Conservation (phyloP, 37 sponge, comb jelly and placozoan genomes). For the Mnemiopsis leidyi region DNA sequence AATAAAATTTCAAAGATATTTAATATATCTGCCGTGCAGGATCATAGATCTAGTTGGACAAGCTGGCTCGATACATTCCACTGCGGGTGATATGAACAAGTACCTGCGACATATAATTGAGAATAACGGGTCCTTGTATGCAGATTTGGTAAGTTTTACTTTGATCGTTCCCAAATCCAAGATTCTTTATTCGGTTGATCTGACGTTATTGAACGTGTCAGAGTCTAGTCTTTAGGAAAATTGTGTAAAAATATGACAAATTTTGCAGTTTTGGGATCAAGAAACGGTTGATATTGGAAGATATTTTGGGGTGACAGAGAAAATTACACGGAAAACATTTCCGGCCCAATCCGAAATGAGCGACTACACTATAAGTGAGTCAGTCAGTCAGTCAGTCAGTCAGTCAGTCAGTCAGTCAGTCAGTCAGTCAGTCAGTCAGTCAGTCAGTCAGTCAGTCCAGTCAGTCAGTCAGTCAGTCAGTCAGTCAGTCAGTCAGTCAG, state of each 20-base stretch:
- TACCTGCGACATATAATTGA: background rate
- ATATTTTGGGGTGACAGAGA: background rate
- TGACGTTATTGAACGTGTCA: no score
- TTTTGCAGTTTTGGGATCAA: background rate
- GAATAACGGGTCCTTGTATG: background rate
- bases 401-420: background rate
- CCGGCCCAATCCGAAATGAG: background rate
- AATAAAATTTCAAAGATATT: no score
- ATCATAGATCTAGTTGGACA: conserved; percentile 48
- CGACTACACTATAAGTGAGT: conserved; percentile 49
- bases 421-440: no score
- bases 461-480: no score
- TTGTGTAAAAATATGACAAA: no score
- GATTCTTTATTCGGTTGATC: background rate
- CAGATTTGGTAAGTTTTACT: background rate
- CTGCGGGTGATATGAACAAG: conserved; percentile 46
- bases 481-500: no score
- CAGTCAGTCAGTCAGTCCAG: no score
- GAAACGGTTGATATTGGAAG: background rate
- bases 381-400: background rate
- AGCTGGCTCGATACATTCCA: conserved; percentile 31
- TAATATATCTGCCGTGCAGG: no score
- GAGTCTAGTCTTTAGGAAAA: no score
- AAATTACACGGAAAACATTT: background rate
- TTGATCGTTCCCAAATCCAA: background rate